Conservation (phyloP, 1,140 invertebrate species). For the Drosophila santomea region DNA sequence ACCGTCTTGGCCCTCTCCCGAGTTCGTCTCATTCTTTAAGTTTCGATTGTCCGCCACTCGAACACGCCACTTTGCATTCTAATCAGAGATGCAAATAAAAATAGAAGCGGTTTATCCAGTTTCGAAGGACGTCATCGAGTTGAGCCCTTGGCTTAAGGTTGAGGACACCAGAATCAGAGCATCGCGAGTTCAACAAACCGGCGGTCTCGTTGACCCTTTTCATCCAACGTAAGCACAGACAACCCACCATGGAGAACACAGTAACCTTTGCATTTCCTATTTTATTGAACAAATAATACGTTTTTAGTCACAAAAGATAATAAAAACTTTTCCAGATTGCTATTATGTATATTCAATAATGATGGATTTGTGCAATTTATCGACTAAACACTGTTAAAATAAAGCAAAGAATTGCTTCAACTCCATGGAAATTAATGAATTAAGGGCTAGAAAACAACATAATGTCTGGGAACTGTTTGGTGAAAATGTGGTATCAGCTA, state of each 20-base stretch:
- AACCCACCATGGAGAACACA: not conserved
- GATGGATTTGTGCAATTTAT: no score
- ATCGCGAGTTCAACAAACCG: slow-evolving; percentile 27
- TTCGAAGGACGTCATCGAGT: slow-evolving; percentile 28
- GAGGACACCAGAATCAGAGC: slow-evolving; percentile 18
- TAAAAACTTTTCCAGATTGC: not conserved
- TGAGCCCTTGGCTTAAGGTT: slow-evolving; percentile 37
- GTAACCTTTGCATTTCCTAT: not conserved
- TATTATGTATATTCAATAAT: no score
- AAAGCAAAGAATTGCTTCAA: no score
- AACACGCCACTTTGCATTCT: slow-evolving; percentile 53
- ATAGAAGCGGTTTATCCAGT: slow-evolving; percentile 32
- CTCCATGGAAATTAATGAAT: no score
- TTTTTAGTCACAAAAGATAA: not conserved
- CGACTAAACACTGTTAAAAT: no score
- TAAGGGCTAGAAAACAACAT: no score
- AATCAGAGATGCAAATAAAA: slow-evolving; percentile 49
- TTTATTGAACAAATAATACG: not conserved
- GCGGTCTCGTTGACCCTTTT: slow-evolving; percentile 23
- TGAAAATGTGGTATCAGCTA: no score
- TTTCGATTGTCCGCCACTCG: slow-evolving; percentile 47
- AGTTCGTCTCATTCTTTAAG: slow-evolving; percentile 7
- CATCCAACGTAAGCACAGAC: slow-evolving; percentile 6
- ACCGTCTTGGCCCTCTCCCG: slow-evolving; percentile 31
- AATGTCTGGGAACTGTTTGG: no score